These are phyloP conservation scores for Parazoanthus darwini DNA, from an alignment of 92 coral and sea anemone species.

Conservation along the genomic window DNA sequence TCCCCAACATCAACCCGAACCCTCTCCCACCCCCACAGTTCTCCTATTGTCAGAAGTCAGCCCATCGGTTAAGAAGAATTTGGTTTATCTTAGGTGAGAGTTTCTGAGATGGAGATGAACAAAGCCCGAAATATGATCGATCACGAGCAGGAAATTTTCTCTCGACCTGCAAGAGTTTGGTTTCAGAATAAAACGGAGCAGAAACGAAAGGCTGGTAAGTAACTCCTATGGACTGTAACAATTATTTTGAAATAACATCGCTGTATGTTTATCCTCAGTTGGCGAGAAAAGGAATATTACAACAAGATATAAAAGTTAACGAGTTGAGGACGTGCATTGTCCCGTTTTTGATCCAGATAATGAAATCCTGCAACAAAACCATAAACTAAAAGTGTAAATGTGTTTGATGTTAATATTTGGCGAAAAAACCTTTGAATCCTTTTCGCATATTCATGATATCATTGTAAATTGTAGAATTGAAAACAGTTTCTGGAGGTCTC, in stretches of 20 bases:
- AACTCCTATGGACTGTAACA: no score
- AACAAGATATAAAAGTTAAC: no score
- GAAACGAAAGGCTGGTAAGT: conserved; percentile 66
- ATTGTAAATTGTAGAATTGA: no score
- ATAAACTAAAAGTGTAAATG: background rate
- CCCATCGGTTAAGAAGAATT: background rate
- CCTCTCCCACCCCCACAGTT: no score
- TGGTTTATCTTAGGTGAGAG: conserved; percentile 63
- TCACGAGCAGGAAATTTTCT: conserved; percentile 89
- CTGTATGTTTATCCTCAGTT: no score
- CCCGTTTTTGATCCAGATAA: no score
- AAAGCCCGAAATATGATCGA: conserved; percentile 91
- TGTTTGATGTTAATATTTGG: background rate
- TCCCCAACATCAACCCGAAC: background rate
- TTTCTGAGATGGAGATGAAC: conserved; percentile 93
- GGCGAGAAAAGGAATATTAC: no score
- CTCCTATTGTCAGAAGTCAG: background rate
- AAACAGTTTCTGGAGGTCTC: no score
- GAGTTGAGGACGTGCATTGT: no score
- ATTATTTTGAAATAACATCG: no score
- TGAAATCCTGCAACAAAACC: no score
- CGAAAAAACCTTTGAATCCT: background rate
- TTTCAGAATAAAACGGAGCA: conserved; percentile 78
- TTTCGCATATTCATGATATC: no score
- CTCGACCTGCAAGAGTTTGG: conserved; percentile 97